Evolutionary conservation across 2,888 invertebrate species (phyloP), one percentile per base, ranked within the genome.

Genomic region (Eilema depressum): DNA sequence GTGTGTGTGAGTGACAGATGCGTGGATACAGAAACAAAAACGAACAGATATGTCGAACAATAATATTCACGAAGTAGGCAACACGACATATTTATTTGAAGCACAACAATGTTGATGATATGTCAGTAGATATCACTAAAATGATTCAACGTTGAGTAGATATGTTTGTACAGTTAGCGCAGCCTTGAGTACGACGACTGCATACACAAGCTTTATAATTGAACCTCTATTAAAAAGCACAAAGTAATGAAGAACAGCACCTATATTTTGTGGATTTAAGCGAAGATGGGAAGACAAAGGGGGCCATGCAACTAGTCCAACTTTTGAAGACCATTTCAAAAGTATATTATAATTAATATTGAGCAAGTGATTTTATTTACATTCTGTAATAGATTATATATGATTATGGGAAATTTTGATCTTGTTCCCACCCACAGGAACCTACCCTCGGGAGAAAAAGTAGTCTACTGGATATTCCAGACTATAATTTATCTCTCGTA

Each of bases 71-170:
- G 77, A 87, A 87, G 82, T 83, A 87, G 80, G 89, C 89, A 89
- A 91, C 88, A 89, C 85, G 87, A 89, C 85, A 85, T 88, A 89
- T 85, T 88, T 83, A 88, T 89, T 86, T 87, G 89, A 93, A 93
- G 93, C 92, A 88, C 92, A 93, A 94, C 93, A 93, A 93, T 90
- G 92, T 90, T 78, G 91, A 93, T 94, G 94, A 94, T 94, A 94
- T 94, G 94, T 95, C 75, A 85, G 88, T 86, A 89, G 88, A 89
- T 92, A 92, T 88, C 85, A 89, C 86, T 88, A 88, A 84, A 77
- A 88, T 84, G 85, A 86, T 79, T 73, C 80, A 84, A 87, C 84
- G 73, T 78, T 79, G 47, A 61, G 41, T 66, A 63, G 62, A 53
- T 69, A 69, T 69, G 70, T 80, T 74, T 73, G 61, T 60, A 81